Evolutionary conservation across 2,113 vertebrate species (phyloP), one percentile per base, ranked within the genome.

Genomic region (Puma concolor): DNA sequence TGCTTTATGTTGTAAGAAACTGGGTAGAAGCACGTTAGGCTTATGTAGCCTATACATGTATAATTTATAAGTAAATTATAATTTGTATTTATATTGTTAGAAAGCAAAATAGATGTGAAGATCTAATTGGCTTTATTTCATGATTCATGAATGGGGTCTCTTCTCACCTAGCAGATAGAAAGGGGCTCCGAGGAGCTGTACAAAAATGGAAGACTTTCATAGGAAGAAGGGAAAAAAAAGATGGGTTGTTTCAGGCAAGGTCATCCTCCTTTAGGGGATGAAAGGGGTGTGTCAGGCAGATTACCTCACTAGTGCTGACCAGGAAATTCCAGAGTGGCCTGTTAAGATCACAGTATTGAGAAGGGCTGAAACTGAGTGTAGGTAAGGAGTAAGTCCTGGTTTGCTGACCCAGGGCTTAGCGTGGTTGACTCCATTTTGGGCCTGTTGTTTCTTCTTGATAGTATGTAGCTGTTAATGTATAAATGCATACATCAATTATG

Each of bases 11-110:
- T 38, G 11, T 63, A 87, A 94, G 52, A 91, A 91, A 71, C 64
- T 15, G 25, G 9, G 36, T 19, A 41, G 36, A 41, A 88, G 2
- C 21, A 88, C 33, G 74, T 83, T 82, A 50, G 71, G 10, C 25
- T 85, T 77, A 54, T 29, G 23, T 71, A 48, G 67, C 25, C 88
- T 80, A n/a, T 69, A 71, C 23, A 63, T 71, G 9, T 80, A 7
- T 71, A 80, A 80, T 64, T 96, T 54, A 54, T 63, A 91, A 79
- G 31, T 60, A 94, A 94, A 79, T 52, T 44, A 76, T 52, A 67
- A 81, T 71, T 96, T 91, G 13, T 77, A 33, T 77, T n/a, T 60
- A 77, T 66, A 52, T 48, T 77, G 44, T 11, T 50, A 79, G 44
- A 79, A 79, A 79, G 33, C 44, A 50, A 79, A 50, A 50, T 79